These are phyloP conservation scores for Ameiurus melas DNA, from an alignment of 2,113 vertebrate genomes.

Conservation along the genomic window DNA sequence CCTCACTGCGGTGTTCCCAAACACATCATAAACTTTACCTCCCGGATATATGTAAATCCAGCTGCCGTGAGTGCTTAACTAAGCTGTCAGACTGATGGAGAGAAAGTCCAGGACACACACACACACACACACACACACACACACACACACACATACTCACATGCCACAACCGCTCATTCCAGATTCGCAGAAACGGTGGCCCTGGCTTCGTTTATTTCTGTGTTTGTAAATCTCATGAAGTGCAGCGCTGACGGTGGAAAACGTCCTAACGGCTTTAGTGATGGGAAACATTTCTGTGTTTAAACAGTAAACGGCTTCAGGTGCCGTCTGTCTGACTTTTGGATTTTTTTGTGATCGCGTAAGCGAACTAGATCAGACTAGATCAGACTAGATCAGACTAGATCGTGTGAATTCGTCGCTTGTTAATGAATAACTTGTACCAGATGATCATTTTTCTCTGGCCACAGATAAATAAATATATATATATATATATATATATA, in stretches of 20 bases:
- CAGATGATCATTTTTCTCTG: not conserved
- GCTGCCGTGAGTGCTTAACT: conserved; percentile 38
- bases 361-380: too few species aligned
- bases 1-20: conserved; percentile 19
- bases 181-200: conserved; percentile 56
- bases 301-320: not conserved
- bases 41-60: conserved; percentile 39
- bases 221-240: conserved; percentile 40
- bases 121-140: conserved; percentile 1
- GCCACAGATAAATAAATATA: too few species aligned
- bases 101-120: conserved; percentile 48
- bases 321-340: not conserved
- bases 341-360: too few species aligned
- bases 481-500: too few species aligned
- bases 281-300: conserved; percentile 35
- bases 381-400: not conserved
- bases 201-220: conserved; percentile 45
- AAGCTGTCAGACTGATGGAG: conserved; percentile 46
- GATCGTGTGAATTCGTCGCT: not conserved
- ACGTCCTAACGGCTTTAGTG: conserved; percentile 11
- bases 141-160: conserved; percentile 12
- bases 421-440: not conserved
- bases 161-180: conserved; percentile 38
- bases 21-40: conserved; percentile 38
- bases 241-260: conserved; percentile 51